Evolutionary conservation across 2,797 vertebrate genomes (phyloP).

Genomic region (Moxostoma hubbsi): DNA sequence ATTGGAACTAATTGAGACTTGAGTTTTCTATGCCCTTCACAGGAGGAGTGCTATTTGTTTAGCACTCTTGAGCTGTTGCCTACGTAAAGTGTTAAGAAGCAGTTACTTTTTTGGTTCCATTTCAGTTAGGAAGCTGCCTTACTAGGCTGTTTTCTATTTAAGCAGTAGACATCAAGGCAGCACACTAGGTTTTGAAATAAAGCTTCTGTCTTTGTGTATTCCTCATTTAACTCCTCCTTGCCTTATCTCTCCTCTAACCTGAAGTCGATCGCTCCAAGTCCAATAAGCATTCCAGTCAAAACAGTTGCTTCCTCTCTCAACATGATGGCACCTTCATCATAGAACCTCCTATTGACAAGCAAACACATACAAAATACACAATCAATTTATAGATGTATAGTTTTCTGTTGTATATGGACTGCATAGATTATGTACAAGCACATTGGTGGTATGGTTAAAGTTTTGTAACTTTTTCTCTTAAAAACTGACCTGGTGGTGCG

Average conservation of each 20-base stretch:
- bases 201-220: background rate
- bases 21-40: background rate
- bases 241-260: constrained; percentile 71
- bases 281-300: constrained; percentile 87
- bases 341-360: constrained; percentile 77
- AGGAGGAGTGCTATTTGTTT: too few relatives aligned
- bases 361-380: constrained; percentile 27
- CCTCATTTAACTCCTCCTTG: background rate
- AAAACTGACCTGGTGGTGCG: constrained; percentile 82
- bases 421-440: background rate
- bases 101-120: background rate
- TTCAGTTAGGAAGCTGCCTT: background rate
- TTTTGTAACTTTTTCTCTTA: background rate
- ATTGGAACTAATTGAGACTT: too few relatives aligned
- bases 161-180: too few relatives aligned
- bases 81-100: background rate
- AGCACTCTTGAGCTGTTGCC: too few relatives aligned
- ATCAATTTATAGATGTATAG: background rate
- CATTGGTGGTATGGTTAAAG: constrained; percentile 4
- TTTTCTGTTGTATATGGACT: background rate
- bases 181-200: background rate
- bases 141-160: too few relatives aligned
- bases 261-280: constrained; percentile 88
- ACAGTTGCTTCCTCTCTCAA: constrained; percentile 85
- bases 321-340: constrained; percentile 86